Evolutionary conservation across 2,797 vertebrate species (phyloP).

Genomic region (Galagoides demidoff): DNA sequence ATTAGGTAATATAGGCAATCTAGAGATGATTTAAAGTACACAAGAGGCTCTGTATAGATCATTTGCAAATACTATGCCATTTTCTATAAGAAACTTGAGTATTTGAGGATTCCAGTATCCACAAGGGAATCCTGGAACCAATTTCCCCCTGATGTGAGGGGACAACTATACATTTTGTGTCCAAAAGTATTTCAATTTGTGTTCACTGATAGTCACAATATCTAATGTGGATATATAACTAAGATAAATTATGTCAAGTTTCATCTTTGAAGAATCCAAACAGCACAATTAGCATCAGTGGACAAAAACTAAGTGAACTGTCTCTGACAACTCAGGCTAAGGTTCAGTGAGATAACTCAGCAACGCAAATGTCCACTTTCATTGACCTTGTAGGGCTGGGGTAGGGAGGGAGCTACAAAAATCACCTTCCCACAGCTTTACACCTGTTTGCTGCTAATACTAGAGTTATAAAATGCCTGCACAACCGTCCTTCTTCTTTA

Average conservation of each 20-base stretch:
- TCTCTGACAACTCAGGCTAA: not conserved
- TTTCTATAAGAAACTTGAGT: not conserved
- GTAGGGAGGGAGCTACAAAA: no score
- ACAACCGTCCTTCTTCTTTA: not conserved
- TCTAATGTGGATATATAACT: not conserved
- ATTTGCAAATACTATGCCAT: not conserved
- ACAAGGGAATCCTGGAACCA: not conserved
- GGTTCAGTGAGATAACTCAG: not conserved
- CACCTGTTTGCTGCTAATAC: not conserved
- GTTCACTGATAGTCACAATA: not conserved
- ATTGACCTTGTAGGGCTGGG: not conserved
- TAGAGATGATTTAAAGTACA: not conserved
- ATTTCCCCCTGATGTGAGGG: not conserved
- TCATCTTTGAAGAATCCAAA: not conserved
- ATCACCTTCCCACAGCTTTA: not conserved
- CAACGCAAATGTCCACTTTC: not conserved
- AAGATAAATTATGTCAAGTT: not conserved
- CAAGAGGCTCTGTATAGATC: not conserved
- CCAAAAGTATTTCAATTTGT: not conserved
- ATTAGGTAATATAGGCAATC: not conserved
- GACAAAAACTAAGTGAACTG: not conserved
- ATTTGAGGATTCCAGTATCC: not conserved
- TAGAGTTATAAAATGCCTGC: not conserved
- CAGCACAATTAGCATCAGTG: fast-evolving
- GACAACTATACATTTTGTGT: not conserved